Evolutionary conservation across 2,888 invertebrate species (phyloP).

Genomic region (Formica aserva): DNA sequence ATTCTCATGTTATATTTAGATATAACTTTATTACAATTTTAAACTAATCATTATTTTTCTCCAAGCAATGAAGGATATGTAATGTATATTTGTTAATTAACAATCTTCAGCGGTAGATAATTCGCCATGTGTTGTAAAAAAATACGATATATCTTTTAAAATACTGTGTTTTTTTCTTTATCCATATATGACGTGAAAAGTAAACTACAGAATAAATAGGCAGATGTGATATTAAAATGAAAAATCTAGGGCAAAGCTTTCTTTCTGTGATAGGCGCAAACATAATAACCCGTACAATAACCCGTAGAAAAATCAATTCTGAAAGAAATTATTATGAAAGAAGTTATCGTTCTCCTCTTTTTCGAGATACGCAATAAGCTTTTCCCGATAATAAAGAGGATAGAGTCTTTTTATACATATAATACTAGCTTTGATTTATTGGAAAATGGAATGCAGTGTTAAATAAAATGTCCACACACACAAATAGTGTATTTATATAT

Average conservation of each 20-base stretch:
- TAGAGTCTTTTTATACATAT: neutral
- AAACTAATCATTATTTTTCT: constrained; percentile 11
- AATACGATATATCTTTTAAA: neutral
- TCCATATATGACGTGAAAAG: neutral
- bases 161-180: neutral
- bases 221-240: neutral
- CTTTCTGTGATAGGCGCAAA: neutral
- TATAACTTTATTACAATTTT: constrained; percentile 17
- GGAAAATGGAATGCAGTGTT: neutral
- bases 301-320: constrained; percentile 17
- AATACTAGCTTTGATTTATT: neutral
- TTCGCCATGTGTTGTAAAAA: neutral
- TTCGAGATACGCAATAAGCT: neutral
- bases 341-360: neutral
- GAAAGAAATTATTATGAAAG: neutral
- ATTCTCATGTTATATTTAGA: neutral
- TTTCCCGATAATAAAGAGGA: neutral
- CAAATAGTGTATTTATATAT: neutral
- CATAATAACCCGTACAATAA: neutral
- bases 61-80: neutral
- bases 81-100: constrained; percentile 1
- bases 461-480: neutral
- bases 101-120: neutral
- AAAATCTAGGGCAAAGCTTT: neutral
- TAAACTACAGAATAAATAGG: neutral